A percentile compares a stretch with the other conserved stretches of the same genome.
phyloP scores from a whole-genome alignment of 2,797 vertebrate genomes.

The Gastrophryne carolinensis region DNA sequence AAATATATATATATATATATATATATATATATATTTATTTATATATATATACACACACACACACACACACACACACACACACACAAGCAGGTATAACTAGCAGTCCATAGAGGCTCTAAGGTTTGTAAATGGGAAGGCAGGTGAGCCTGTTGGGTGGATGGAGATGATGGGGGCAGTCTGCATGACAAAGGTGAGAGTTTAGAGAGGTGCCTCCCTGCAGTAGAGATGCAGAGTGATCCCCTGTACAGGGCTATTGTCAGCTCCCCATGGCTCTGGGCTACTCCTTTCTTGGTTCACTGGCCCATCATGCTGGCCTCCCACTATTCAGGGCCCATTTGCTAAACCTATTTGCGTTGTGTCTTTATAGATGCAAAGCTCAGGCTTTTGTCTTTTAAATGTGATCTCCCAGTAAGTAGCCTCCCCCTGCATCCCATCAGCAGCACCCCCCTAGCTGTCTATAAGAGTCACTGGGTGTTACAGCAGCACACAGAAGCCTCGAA shows the following conservation, averaged over 20 bases:
- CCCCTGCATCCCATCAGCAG: background rate
- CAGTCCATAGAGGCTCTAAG: too few relatives aligned
- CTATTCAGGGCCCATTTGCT: background rate
- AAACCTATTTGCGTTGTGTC: background rate
- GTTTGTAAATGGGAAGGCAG: background rate
- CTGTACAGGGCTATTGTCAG: slow-evolving; percentile 1
- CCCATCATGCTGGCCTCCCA: background rate
- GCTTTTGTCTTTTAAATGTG: slow-evolving; percentile 21
- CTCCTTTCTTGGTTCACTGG: background rate
- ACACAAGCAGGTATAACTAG: background rate
- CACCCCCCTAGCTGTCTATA: background rate
- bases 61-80: background rate
- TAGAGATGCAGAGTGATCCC: slow-evolving; percentile 1
- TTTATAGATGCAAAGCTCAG: background rate
- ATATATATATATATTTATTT: background rate
- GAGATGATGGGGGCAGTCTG: slow-evolving; percentile 17
- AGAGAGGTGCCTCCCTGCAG: slow-evolving; percentile 2
- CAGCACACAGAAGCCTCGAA: slow-evolving; percentile 68
- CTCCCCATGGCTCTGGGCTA: background rate
- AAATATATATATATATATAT: background rate
- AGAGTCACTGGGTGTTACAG: too few relatives aligned
- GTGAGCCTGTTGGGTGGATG: background rate
- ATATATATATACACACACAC: background rate
- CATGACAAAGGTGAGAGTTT: slow-evolving; percentile 45
- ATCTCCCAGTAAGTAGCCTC: background rate